Evolutionary conservation across 2,113 vertebrate species (phyloP).

Genomic region (Mellivora capensis): DNA sequence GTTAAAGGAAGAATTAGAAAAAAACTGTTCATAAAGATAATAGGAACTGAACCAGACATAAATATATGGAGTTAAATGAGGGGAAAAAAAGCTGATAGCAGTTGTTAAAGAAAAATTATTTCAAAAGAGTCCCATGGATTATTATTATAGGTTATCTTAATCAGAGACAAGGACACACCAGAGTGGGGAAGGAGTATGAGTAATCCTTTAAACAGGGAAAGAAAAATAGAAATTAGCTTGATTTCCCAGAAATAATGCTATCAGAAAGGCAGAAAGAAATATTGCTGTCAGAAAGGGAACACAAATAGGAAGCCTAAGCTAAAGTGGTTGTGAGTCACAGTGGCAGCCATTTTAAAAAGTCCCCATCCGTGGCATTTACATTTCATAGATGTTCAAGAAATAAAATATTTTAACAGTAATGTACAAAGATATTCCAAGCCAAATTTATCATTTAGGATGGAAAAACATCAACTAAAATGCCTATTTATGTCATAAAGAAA

Average conservation of each 20-base stretch:
- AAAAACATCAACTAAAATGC: constrained; percentile 32
- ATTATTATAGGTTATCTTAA: constrained; percentile 3
- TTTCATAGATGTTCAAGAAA: constrained; percentile 20
- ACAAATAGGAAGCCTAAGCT: background rate
- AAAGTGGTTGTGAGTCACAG: background rate
- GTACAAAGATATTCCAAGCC: background rate
- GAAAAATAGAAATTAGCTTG: constrained; percentile 11
- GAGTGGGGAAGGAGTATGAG: background rate
- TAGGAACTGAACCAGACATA: background rate
- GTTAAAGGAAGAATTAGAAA: background rate
- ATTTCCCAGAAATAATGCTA: constrained; percentile 3
- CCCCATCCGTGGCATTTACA: background rate
- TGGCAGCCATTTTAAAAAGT: background rate
- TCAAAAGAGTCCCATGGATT: background rate
- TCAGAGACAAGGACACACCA: background rate
- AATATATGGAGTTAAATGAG: background rate
- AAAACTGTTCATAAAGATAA: background rate
- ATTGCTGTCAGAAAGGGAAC: background rate
- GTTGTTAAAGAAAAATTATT: constrained; percentile 12
- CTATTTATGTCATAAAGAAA: constrained; percentile 24
- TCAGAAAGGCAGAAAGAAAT: constrained; percentile 6
- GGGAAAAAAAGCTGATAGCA: background rate
- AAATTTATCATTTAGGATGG: constrained; percentile 1
- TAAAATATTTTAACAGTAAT: background rate
- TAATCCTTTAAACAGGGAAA: background rate